phyloP scores from a whole-genome alignment of 2,888 invertebrate genomes.

The Nasonia oneida region DNA sequence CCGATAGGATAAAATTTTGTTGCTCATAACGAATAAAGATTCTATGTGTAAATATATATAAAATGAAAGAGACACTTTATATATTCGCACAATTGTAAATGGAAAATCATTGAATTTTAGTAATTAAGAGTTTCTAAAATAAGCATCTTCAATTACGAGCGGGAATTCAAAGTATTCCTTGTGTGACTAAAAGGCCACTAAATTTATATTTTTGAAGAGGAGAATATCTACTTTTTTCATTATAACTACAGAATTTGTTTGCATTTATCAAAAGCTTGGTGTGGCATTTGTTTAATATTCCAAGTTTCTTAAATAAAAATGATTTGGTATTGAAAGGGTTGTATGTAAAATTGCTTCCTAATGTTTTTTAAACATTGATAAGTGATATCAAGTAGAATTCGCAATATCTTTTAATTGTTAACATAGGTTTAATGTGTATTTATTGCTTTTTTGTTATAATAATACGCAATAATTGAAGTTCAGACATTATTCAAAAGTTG shows the following conservation, averaged over 20 bases:
- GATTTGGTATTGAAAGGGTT: slow-evolving; percentile 66
- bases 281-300: slow-evolving; percentile 62
- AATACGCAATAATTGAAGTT: slow-evolving; percentile 60
- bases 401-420: slow-evolving; percentile 62
- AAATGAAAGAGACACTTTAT: slow-evolving; percentile 55
- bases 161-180: slow-evolving; percentile 52
- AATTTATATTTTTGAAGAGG: slow-evolving; percentile 40
- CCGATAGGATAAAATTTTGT: slow-evolving; percentile 42
- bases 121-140: slow-evolving; percentile 51
- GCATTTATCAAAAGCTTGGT: slow-evolving; percentile 65
- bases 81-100: slow-evolving; percentile 62
- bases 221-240: slow-evolving; percentile 24
- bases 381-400: slow-evolving; percentile 41
- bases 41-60: slow-evolving; percentile 50
- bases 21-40: slow-evolving; percentile 51
- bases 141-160: slow-evolving; percentile 43
- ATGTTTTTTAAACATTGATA: slow-evolving; percentile 33
- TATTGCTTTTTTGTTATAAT: slow-evolving; percentile 66
- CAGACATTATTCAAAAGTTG: slow-evolving; percentile 17
- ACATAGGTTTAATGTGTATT: slow-evolving; percentile 66
- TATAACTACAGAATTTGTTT: slow-evolving; percentile 56
- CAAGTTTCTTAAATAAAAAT: slow-evolving; percentile 34
- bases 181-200: slow-evolving; percentile 30
- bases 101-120: slow-evolving; percentile 50
- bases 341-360: slow-evolving; percentile 53